phyloP scores from a whole-genome alignment of 2,888 invertebrate species.

The Camponotus fellah region DNA sequence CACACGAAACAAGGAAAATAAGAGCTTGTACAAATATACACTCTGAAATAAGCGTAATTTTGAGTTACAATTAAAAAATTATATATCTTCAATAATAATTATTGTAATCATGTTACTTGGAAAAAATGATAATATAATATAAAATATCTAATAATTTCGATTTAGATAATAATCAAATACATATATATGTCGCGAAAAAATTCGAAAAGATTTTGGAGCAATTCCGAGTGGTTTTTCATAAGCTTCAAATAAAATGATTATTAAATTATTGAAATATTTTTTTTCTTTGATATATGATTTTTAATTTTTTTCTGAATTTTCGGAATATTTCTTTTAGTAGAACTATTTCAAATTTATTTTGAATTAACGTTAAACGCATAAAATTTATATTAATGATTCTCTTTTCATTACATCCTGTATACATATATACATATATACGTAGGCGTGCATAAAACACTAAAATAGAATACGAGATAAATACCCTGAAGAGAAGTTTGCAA shows the following conservation, averaged over 20 bases:
- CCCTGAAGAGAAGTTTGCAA: slow-evolving; percentile 93
- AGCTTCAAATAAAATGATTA: neutral
- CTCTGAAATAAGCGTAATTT: neutral
- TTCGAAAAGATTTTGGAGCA: neutral
- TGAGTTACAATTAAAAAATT: neutral
- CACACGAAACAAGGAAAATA: neutral
- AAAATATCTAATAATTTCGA: neutral
- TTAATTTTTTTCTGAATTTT: neutral
- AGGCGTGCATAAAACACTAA: slow-evolving; percentile 64
- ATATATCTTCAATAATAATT: neutral
- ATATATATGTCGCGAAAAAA: neutral
- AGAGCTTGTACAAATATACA: neutral
- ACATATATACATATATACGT: slow-evolving; percentile 35
- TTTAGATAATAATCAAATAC: neutral
- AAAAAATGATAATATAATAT: neutral
- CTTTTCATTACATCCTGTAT: slow-evolving; percentile 14
- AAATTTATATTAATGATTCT: too few relatives aligned
- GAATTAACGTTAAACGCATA: too few relatives aligned
- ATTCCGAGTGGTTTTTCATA: neutral
- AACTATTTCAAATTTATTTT: too few relatives aligned
- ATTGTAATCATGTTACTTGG: neutral
- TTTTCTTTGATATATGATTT: neutral
- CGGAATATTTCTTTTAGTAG: too few relatives aligned
- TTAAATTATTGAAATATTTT: neutral
- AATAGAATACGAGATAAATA: slow-evolving; percentile 85